These are phyloP conservation scores for Tortrix viridana DNA, from an alignment of 2,888 invertebrate species.

Conservation along the genomic window DNA sequence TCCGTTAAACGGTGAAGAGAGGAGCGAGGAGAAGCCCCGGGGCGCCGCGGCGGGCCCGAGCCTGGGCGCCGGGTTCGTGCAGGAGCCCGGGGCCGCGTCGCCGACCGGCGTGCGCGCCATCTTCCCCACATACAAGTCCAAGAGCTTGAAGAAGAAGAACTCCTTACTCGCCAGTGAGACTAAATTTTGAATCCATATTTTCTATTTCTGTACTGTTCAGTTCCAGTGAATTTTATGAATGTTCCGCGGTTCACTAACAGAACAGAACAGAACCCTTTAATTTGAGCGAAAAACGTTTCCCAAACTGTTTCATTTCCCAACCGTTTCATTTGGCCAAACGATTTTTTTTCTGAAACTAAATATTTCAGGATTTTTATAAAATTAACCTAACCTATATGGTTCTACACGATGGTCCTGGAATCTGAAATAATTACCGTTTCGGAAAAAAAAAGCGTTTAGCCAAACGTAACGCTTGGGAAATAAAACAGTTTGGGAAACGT, in stretches of 20 bases:
- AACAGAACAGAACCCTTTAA: too few species aligned
- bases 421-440: too few species aligned
- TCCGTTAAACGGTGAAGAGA: conserved; percentile 58
- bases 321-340: too few species aligned
- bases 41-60: neutral
- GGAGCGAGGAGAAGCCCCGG: conserved; percentile 9
- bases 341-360: too few species aligned
- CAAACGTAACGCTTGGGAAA: too few species aligned
- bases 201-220: neutral
- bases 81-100: conserved; percentile 13
- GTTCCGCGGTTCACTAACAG: neutral
- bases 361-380: too few species aligned
- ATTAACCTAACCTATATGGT: too few species aligned
- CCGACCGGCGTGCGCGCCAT: conserved; percentile 75
- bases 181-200: neutral
- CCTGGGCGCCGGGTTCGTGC: conserved; percentile 3
- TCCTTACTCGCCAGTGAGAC: conserved; percentile 89
- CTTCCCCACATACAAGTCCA: conserved; percentile 83
- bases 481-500: too few species aligned
- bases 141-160: conserved; percentile 89
- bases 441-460: too few species aligned
- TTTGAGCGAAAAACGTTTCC: too few species aligned
- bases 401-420: too few species aligned
- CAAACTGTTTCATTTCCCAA: too few species aligned
- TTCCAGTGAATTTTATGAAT: neutral